Evolutionary conservation across 2,888 invertebrate species (phyloP).

Genomic region (Acrocera orbiculus): DNA sequence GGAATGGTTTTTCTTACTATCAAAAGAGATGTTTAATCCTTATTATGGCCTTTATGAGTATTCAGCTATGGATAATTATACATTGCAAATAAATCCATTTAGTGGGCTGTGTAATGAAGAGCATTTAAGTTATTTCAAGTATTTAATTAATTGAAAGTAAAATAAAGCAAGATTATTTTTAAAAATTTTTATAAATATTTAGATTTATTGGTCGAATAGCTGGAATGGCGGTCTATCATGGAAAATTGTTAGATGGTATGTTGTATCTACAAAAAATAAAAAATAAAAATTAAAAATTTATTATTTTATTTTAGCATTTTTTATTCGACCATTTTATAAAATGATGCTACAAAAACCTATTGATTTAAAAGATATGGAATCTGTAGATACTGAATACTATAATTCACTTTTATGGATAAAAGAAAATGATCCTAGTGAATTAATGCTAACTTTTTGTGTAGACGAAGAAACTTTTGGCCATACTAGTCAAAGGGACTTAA

Average conservation of each 20-base stretch:
- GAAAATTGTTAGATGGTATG: conserved; percentile 86
- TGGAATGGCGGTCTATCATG: conserved; percentile 99
- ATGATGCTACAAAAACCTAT: conserved; percentile 97
- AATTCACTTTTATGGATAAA: conserved; percentile 69
- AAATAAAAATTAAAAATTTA: conserved; percentile 3
- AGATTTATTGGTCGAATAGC: conserved; percentile 90
- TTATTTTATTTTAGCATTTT: conserved; percentile 62
- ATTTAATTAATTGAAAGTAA: conserved; percentile 1
- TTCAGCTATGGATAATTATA: conserved; percentile 99
- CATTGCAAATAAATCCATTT: conserved; percentile 95
- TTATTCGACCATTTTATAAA: conserved; percentile 98
- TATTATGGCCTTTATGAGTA: conserved; percentile 99
- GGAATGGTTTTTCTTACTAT: conserved; percentile 97
- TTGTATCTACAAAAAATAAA: not conserved
- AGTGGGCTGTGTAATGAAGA: conserved; percentile 97
- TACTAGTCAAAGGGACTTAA: conserved; percentile 79
- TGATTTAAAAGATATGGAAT: conserved; percentile 94
- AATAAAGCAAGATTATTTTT: too few relatives aligned
- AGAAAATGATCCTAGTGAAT: conserved; percentile 89
- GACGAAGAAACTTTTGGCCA: conserved; percentile 96
- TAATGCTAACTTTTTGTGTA: conserved; percentile 87
- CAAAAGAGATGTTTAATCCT: conserved; percentile 99
- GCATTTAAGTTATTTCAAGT: conserved; percentile 91
- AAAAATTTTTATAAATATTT: not conserved
- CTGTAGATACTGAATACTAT: conserved; percentile 96